phyloP scores from a whole-genome alignment of 1,140 invertebrate genomes.

The Cotesia chilonis region DNA sequence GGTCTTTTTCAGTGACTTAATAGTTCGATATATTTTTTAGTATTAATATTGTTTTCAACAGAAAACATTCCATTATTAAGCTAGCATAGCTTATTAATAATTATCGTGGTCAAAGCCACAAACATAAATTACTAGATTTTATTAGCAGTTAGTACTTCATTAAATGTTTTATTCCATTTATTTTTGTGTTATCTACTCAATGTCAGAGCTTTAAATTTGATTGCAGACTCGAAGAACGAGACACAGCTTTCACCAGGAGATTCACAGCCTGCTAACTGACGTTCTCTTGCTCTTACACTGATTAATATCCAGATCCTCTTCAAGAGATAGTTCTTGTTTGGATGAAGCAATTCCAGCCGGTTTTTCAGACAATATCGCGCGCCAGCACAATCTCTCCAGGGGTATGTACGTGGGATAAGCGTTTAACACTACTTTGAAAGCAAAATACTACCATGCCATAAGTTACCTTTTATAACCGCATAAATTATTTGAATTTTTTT shows the following conservation, averaged over 20 bases:
- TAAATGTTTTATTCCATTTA: conserved; percentile 9
- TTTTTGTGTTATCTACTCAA: conserved; percentile 1
- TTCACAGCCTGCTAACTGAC: conserved; percentile 16
- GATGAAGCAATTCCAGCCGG: conserved; percentile 61
- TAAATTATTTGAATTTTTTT: not conserved
- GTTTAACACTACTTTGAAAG: not conserved
- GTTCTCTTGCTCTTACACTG: conserved; percentile 33
- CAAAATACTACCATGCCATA: conserved; percentile 2
- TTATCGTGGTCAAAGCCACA: too few relatives aligned
- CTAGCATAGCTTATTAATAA: too few relatives aligned
- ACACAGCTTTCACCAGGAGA: conserved; percentile 13
- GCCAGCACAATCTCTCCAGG: conserved; percentile 43
- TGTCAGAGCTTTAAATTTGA: not conserved
- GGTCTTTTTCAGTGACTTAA: too few relatives aligned
- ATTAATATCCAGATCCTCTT: conserved; percentile 59
- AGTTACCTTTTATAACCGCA: not conserved
- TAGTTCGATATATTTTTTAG: too few relatives aligned
- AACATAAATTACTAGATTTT: too few relatives aligned
- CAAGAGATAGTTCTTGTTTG: conserved; percentile 56
- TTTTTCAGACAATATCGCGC: conserved; percentile 57
- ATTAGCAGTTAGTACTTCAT: too few relatives aligned
- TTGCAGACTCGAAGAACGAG: not conserved
- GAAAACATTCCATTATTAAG: too few relatives aligned
- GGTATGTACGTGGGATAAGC: conserved; percentile 35
- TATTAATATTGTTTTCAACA: too few relatives aligned